Conservation (phyloP, 2,888 invertebrate genomes). For the Patella depressa region DNA sequence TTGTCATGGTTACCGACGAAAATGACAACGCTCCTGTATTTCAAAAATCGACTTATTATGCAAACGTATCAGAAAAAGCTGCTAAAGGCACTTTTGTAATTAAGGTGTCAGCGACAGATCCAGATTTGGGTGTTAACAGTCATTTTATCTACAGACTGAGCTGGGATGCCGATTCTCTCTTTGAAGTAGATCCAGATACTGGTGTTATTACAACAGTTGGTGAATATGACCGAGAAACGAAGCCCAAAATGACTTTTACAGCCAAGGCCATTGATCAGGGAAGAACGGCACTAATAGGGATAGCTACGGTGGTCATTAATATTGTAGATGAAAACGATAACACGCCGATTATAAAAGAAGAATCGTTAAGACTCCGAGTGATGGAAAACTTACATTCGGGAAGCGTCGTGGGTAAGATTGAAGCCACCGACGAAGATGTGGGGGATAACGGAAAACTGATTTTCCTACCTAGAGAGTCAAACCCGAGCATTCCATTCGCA, state of each 20-base stretch:
- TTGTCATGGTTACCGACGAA: slow-evolving; percentile 58
- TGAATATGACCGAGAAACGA: slow-evolving; percentile 86
- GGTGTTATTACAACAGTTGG: slow-evolving; percentile 89
- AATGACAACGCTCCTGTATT: slow-evolving; percentile 66
- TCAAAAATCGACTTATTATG: slow-evolving; percentile 47
- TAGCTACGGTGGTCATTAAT: slow-evolving; percentile 79
- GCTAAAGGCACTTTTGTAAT: slow-evolving; percentile 43
- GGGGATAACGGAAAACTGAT: slow-evolving; percentile 89
- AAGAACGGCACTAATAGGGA: slow-evolving; percentile 83
- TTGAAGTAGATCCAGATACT: slow-evolving; percentile 86
- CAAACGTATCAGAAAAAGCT: slow-evolving; percentile 59
- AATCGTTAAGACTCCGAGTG: slow-evolving; percentile 89
- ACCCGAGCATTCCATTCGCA: slow-evolving; percentile 83
- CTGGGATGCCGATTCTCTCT: slow-evolving; percentile 81
- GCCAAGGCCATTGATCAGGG: slow-evolving; percentile 85
- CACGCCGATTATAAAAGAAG: slow-evolving; percentile 91
- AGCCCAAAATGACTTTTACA: slow-evolving; percentile 92
- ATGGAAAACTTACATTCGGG: slow-evolving; percentile 90
- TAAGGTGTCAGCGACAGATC: slow-evolving; percentile 80
- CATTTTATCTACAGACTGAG: slow-evolving; percentile 73
- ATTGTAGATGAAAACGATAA: slow-evolving; percentile 97
- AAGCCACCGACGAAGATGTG: slow-evolving; percentile 92
- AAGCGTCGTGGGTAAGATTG: slow-evolving; percentile 87
- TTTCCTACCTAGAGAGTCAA: slow-evolving; percentile 76
- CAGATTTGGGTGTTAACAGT: slow-evolving; percentile 54